Base-by-base conservation (phyloP, 2,888 invertebrate species). In the Tiphia femorata region DNA sequence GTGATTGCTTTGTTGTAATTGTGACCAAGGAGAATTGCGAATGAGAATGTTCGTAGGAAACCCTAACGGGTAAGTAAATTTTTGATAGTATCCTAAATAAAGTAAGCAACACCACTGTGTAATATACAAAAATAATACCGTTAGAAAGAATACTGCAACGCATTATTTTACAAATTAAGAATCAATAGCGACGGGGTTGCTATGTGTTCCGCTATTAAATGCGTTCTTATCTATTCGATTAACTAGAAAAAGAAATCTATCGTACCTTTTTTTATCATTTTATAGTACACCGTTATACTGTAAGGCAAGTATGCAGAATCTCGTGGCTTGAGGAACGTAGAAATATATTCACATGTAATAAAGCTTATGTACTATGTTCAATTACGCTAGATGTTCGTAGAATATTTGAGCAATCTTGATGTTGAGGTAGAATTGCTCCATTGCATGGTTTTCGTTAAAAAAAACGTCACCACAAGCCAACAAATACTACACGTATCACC, bases 331-430 rank as follows among this genome's bases (percentile, higher is more conserved):
- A 54, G 51, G 38, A 54, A 66, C 52, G 64, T 19, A 7, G 27
- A 42, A 52, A 48, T 50, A 30, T 49, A n/a, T 47, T 49, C 49
- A 43, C 17, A 49, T 41, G 56, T 56, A 64, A 47, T 40, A 60
- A 67, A 52, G 56, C 42, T 48, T 46, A 58, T 48, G 14, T 12
- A 50, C 48, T 57, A 55, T 38, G 20, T 61, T 61, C 41, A 30
- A 6, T 48, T 62, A 62, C 33, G 40, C 54, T 51, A 49, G 41
- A 43, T 48, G 37, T 55, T 35, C 63, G 57, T 59, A 62, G 58
- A 51, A 51, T 41, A 56, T 50, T 68, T 59, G 61, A 68, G 69
- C 69, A 64, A 60, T 7, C 19, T 44, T 17, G 56, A 61, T 66
- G 59, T 60, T 64, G 14, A 54, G 35, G 43, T 55, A 29, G 38